Base-by-base conservation (phyloP, 2,888 invertebrate genomes). In the Parelbella ahira region DNA sequence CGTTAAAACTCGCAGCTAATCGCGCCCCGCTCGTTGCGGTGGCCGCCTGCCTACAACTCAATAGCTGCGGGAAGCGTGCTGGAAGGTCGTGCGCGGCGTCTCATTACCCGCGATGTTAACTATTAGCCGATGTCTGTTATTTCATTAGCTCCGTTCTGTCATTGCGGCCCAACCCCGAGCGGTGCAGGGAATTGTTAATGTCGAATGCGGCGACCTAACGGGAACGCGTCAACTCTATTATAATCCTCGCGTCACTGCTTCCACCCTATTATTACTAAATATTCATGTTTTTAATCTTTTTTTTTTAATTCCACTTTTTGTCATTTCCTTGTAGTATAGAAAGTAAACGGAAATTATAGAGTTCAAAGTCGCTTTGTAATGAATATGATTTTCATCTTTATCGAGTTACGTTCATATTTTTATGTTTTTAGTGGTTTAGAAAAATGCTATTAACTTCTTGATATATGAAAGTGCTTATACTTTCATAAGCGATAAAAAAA, bases 191-290 rank as follows among this genome's bases (percentile, higher is more conserved):
- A 73, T 69, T 68, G 68, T 71, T 71, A 68, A 62, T 65, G 63
- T 48, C 60, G 62, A 68, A 68, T 68, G 76, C 72, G 70, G 74
- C 61, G 62, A 60, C 55, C 49, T 78, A 82, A 79, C 82, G 80
- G 81, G 69, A 79, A 58, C 54, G 54, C 60, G 56, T 60, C 57
- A 63, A 55, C 67, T 59, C 77, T 77, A 81, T 81, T 79, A 76
- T 72, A 69, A 68, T 60, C 65, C 68, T 64, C n/a, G n/a, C n/a
- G n/a, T 58, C 55, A 53, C 59, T 50, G 62, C 54, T 63, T 64
- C 63, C 56, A 62, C 60, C 68, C 64, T 66, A 60, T 41, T 30
- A 38, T 30, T 37, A 37, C 20, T n/a, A 13, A 4, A 19, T 37
- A 36, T n/a, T n/a, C n/a, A n/a, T n/a, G n/a, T n/a, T n/a, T n/a